Percentiles rank a stretch among this genome's conserved stretches.
phyloP scores from a whole-genome alignment of 2,113 vertebrate species.

The Toxostoma redivivum region DNA sequence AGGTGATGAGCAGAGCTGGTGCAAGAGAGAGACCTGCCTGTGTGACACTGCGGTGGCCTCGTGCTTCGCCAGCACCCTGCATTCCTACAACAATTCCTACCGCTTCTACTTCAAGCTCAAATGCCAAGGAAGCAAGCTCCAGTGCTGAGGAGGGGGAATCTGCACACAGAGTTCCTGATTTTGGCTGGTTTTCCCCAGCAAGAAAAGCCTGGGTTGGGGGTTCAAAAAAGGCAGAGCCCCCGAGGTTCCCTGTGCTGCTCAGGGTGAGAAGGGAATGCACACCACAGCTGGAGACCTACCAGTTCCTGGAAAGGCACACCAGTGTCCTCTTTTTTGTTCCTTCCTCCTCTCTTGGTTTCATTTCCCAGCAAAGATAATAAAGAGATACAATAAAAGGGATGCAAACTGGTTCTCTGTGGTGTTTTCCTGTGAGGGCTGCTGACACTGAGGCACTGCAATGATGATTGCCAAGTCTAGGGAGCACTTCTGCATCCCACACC shows the following conservation, averaged over 20 bases:
- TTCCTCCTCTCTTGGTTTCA: not conserved
- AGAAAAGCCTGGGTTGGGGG: not conserved
- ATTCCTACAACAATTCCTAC: constrained; percentile 56
- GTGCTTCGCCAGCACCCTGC: constrained; percentile 50
- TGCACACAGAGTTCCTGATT: not conserved
- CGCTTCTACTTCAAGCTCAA: constrained; percentile 46
- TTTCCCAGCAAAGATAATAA: not conserved
- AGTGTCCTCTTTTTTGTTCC: not conserved
- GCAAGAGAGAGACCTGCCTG: constrained; percentile 42
- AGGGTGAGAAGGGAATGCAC: not conserved
- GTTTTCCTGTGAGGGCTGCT: not conserved
- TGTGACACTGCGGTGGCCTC: constrained; percentile 50
- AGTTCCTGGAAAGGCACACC: not conserved
- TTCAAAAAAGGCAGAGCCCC: not conserved
- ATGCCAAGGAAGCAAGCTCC: not conserved
- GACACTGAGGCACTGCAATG: rapidly evolving
- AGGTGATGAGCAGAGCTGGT: constrained; percentile 22
- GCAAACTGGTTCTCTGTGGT: rapidly evolving
- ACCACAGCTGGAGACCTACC: rapidly evolving
- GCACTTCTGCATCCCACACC: not conserved
- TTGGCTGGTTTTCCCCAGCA: not conserved
- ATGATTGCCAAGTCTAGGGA: not conserved
- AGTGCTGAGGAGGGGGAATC: constrained; percentile 12
- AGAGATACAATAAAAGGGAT: not conserved
- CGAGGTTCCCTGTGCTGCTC: rapidly evolving